phyloP scores from a whole-genome alignment of 2,888 invertebrate genomes.

The Ceratothoa steindachneri region DNA sequence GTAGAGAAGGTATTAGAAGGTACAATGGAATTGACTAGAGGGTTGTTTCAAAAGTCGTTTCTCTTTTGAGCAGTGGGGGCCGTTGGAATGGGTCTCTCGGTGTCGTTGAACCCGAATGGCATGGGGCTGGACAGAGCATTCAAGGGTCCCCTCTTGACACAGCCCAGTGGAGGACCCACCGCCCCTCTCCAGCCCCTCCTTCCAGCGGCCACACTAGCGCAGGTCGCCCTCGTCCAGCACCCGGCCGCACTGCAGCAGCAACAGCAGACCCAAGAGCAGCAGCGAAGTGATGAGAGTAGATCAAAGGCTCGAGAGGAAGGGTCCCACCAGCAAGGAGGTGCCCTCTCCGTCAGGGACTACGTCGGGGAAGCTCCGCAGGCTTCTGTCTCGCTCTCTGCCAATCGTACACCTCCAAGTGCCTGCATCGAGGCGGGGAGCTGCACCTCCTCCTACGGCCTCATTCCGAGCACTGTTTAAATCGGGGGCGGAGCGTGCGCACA shows the following conservation, averaged over 20 bases:
- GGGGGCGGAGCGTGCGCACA: no score
- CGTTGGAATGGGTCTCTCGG: constrained; percentile 60
- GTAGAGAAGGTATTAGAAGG: no score
- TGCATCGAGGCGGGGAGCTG: not conserved
- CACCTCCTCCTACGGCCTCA: constrained; percentile 32
- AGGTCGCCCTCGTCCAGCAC: constrained; percentile 41
- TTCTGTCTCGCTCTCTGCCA: constrained; percentile 7
- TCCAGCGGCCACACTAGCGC: constrained; percentile 41
- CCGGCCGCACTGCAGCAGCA: not conserved
- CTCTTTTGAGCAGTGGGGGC: no score
- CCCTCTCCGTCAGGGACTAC: constrained; percentile 18
- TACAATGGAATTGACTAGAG: no score
- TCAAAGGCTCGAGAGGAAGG: not conserved
- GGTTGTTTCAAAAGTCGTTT: no score
- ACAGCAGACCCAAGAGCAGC: not conserved
- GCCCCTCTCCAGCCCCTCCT: constrained; percentile 44
- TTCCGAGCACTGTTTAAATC: constrained; percentile 43
- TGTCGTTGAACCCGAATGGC: constrained; percentile 65
- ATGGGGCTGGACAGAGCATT: constrained; percentile 57
- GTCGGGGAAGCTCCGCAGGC: constrained; percentile 29
- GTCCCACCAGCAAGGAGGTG: not conserved
- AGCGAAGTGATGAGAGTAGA: not conserved
- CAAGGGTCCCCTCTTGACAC: constrained; percentile 56
- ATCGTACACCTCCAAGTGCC: not conserved
- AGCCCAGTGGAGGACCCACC: constrained; percentile 42